Evolutionary conservation across 2,888 invertebrate genomes (phyloP).

Genomic region (Drosophila trichaetosa): DNA sequence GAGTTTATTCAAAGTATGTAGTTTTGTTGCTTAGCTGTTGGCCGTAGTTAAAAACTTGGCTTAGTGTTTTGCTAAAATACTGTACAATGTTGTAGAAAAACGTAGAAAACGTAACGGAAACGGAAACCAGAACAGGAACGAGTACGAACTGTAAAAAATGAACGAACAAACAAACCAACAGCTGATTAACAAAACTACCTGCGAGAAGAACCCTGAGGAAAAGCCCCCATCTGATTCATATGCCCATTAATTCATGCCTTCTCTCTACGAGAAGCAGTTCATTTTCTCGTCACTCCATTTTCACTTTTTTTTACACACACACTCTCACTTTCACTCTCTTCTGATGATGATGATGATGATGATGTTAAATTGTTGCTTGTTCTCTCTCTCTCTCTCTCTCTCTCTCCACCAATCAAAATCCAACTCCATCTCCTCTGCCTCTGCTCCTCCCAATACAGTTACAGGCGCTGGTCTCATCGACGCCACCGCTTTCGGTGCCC

Average conservation of each 20-base stretch:
- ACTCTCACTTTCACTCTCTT: conserved; percentile 1
- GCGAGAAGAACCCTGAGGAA: conserved; percentile 1
- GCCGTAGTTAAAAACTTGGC: conserved; percentile 60
- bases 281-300: conserved; percentile 5
- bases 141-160: conserved; percentile 5
- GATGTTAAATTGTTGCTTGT: conserved; percentile 6
- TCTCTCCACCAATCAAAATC: conserved; percentile 6
- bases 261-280: not conserved
- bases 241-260: not conserved
- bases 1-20: conserved; percentile 56
- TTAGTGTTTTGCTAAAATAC: conserved; percentile 47
- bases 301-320: conserved; percentile 8
- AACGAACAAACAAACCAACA: conserved; percentile 55
- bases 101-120: conserved; percentile 20
- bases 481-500: conserved; percentile 84
- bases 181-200: conserved; percentile 74
- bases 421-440: conserved; percentile 36
- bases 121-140: conserved; percentile 19
- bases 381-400: conserved; percentile 4
- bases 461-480: conserved; percentile 85
- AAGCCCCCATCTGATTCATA: not conserved
- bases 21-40: conserved; percentile 79
- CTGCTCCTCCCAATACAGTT: conserved; percentile 74
- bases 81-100: conserved; percentile 44
- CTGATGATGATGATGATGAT: not conserved